Conservation (phyloP, 2,797 vertebrate genomes). For the Knipowitschia caucasica region DNA sequence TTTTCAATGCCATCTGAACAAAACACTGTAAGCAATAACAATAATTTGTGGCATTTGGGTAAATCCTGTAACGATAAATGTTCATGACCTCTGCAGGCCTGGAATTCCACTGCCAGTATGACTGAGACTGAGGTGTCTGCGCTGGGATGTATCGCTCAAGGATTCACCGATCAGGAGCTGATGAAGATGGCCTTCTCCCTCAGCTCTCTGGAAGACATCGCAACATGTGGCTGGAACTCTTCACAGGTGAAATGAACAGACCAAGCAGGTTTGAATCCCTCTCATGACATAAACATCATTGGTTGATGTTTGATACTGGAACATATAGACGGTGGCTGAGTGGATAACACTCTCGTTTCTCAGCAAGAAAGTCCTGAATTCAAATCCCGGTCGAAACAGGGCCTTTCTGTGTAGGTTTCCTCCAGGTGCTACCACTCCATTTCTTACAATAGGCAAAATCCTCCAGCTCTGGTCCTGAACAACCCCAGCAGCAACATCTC, state of each 20-base stretch:
- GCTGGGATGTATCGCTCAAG: constrained; percentile 65
- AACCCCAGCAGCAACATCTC: too few relatives aligned
- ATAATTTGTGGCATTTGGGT: too few relatives aligned
- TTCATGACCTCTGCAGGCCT: constrained; percentile 47
- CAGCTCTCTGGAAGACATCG: constrained; percentile 56
- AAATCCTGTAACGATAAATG: neutral
- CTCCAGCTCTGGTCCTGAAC: too few relatives aligned
- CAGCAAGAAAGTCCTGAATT: too few relatives aligned
- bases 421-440: too few relatives aligned
- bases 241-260: constrained; percentile 61
- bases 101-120: constrained; percentile 46
- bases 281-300: neutral
- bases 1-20: too few relatives aligned
- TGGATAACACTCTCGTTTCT: too few relatives aligned
- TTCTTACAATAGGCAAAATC: too few relatives aligned
- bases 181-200: constrained; percentile 47
- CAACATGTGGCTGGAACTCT: constrained; percentile 62
- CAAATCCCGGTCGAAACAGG: too few relatives aligned
- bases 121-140: constrained; percentile 42
- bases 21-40: neutral
- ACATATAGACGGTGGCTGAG: constrained; percentile 1
- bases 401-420: too few relatives aligned
- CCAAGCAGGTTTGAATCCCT: too few relatives aligned
- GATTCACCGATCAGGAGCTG: constrained; percentile 57
- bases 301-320: neutral